Base-by-base conservation (phyloP, 2,888 invertebrate species). In the Tuta absoluta region DNA sequence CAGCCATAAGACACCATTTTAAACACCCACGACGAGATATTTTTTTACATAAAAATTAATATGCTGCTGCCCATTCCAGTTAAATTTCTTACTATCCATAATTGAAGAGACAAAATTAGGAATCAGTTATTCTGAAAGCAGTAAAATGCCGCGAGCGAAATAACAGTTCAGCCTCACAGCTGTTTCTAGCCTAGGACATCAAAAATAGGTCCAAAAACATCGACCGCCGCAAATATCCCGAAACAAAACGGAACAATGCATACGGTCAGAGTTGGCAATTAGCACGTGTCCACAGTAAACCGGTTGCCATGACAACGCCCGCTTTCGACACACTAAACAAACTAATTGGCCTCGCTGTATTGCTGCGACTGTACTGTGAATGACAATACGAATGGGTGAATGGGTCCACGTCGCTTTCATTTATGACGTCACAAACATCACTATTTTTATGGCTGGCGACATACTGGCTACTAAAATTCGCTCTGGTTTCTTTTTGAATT, bases 291-390 rank as follows among this genome's bases (percentile, higher is more conserved):
- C 75, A 73, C 76, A 73, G 71, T 72, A 76, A 76, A 76, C 77
- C 78, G 75, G 86, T 84, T 72, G 76, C 81, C 78, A 82, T 82
- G 77, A 79, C 80, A 80, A 84, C 85, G 79, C 67, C 69, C 71
- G 69, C 73, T 65, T 72, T 75, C 75, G 73, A 70, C 75, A 76
- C 77, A 82, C 81, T 85, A 85, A 87, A 87, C 86, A 84, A 87
- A 84, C 86, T 87, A 87, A 87, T 88, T 87, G 87, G 80, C 72
- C 75, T 70, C 69, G 77, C 79, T 79, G 80, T 81, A 77, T 82
- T 78, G 75, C 76, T 72, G 70, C 74, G 77, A 72, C 70, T 79
- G 79, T 78, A 79, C 77, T 71, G 71, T 71, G 41, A 49, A 53
- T 53, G 56, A 66, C 61, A 21, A 41, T 72, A 73, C 74, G 73